Conservation (phyloP, 30 jellyfish, hydroid and myxozoan genomes). For the Pelagia noctiluca region DNA sequence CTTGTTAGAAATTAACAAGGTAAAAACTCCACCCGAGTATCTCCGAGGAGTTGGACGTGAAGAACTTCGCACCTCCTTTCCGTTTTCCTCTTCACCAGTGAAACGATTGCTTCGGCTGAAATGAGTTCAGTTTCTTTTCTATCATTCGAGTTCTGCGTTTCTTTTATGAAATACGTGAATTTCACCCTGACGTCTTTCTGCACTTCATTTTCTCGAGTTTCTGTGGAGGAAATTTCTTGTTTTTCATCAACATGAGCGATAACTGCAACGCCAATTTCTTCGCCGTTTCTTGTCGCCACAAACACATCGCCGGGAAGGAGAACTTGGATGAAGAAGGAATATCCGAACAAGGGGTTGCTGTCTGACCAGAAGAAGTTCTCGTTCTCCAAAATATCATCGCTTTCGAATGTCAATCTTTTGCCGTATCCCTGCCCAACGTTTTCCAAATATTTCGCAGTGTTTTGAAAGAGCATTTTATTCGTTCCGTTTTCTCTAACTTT, state of each 20-base stretch:
- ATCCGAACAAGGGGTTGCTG: constrained; percentile 66
- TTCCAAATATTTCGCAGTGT: constrained; percentile 62
- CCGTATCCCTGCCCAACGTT: constrained; percentile 83
- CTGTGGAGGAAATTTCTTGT: constrained; percentile 56
- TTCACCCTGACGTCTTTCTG: constrained; percentile 60
- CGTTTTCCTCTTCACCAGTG: constrained; percentile 29
- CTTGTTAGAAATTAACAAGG: constrained; percentile 14
- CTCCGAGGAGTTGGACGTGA: constrained; percentile 23
- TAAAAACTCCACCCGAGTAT: constrained; percentile 9
- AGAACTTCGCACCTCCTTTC: constrained; percentile 20
- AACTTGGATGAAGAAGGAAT: constrained; percentile 64
- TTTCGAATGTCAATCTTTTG: constrained; percentile 67
- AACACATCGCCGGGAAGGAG: constrained; percentile 55
- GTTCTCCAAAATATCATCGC: constrained; percentile 60
- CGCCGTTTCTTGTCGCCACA: constrained; percentile 26
- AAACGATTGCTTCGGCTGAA: constrained; percentile 35
- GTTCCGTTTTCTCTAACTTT: constrained; percentile 68
- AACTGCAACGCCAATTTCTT: constrained; percentile 41
- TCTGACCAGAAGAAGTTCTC: constrained; percentile 84
- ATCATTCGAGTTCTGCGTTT: no score
- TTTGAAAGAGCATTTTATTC: constrained; percentile 52
- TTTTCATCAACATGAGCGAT: constrained; percentile 39
- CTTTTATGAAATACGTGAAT: constrained; percentile 49
- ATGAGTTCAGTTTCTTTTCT: background rate
- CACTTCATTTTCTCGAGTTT: background rate